phyloP scores from a whole-genome alignment of 2,113 vertebrate genomes.

The Pedionomus torquatus region DNA sequence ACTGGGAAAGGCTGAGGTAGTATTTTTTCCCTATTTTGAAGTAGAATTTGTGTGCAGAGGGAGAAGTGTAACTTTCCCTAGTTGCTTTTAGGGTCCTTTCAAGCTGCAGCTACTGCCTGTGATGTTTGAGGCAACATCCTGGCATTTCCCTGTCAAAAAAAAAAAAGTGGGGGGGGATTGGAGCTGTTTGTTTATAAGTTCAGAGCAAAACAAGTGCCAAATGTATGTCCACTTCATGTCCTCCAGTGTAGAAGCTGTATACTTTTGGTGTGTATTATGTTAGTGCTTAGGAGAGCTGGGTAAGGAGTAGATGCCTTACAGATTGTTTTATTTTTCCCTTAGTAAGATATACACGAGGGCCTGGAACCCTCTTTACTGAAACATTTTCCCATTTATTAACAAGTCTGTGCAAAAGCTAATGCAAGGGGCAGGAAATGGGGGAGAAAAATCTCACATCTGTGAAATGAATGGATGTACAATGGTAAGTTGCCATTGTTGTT shows the following conservation, averaged over 20 bases:
- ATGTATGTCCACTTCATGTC: not conserved
- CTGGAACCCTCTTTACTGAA: not conserved
- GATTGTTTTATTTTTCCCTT: not conserved
- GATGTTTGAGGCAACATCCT: not conserved
- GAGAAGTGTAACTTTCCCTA: not conserved
- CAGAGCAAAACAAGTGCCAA: not conserved
- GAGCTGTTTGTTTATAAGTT: not conserved
- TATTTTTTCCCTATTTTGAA: not conserved
- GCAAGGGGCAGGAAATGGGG: not conserved
- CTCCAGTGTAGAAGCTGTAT: not conserved
- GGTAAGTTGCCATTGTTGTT: no score
- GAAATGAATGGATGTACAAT: not conserved
- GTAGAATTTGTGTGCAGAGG: not conserved
- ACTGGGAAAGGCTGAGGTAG: not conserved
- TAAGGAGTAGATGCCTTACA: not conserved
- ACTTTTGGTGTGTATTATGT: not conserved
- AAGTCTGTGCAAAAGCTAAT: not conserved
- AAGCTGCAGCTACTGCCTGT: not conserved
- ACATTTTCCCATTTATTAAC: not conserved
- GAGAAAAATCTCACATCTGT: rapidly evolving
- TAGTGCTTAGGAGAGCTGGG: not conserved
- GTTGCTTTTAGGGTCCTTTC: not conserved
- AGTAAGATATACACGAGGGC: not conserved
- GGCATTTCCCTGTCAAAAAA: not conserved
- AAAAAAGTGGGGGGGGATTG: not conserved